Base-by-base conservation (phyloP, 2,888 invertebrate genomes). In the Odontothrips loti region DNA sequence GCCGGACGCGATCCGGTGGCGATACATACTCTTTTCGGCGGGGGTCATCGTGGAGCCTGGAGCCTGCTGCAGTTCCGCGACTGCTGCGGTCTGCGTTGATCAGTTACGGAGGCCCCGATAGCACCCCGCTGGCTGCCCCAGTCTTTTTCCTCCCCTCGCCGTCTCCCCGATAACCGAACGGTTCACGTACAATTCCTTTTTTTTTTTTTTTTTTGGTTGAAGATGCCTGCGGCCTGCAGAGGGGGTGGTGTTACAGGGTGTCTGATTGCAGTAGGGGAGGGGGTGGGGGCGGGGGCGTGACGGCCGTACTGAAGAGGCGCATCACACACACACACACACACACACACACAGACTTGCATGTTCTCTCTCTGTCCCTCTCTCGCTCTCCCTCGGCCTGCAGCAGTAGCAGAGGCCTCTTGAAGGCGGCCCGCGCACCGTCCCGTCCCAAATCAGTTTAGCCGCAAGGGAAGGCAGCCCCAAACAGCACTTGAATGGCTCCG, bases 391-490 rank as follows among this genome's bases (percentile, higher is more conserved):
- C 23, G 2, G 34, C 34, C 34, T 2, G 34, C 34, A 43, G 2
- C 34, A 6, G n/a, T n/a, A n/a, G n/a, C n/a, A 20, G 20, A 6
- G 58, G 58, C 58, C 58, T 58, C 58, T 58, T 58, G 58, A 58
- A 58, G 20, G 58, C 58, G 17, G 58, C 58, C 17, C 6, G 58
- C 34, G 34, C 34, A 43, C 51, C 51, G 17, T 17, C 58, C 58
- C 17, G 58, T 17, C 58, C 58, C 68, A 75, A 75, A 75, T 75
- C 68, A 27, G 68, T 75, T 75, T 75, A 75, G 27, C 68, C 68
- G 27, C 58, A 58, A 43, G 34, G 34, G 34, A 20, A 17, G 20
- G 58, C 58, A 58, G 58, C 58, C 58, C 58, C 58, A 23, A 75
- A 75, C 68, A 75, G 68, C 68, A 27, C 68, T 75, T 75, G 68